Percentiles rank a stretch among this genome's conserved stretches.
Evolutionary conservation across 2,113 vertebrate species (phyloP).

Genomic region (Eira barbara): DNA sequence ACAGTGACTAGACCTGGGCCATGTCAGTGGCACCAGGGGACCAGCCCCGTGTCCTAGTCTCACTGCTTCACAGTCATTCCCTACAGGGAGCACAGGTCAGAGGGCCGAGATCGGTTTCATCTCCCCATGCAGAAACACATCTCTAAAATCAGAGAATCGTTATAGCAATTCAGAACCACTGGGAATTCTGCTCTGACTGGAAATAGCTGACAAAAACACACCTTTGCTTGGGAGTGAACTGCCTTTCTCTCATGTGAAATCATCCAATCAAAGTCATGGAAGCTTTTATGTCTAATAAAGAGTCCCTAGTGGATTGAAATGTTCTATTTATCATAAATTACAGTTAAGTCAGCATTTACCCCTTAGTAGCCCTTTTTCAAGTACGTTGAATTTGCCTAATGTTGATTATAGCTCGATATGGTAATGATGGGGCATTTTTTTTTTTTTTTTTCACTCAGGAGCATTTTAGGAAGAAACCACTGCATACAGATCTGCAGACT

Average conservation of each 20-base stretch:
- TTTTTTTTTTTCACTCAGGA: background rate
- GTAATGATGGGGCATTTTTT: background rate
- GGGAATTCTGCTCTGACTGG: background rate
- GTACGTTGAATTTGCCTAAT: conserved; percentile 7
- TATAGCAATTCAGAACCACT: background rate
- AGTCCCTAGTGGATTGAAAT: background rate
- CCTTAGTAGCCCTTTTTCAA: background rate
- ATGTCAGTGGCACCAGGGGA: background rate
- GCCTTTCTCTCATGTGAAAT: conserved; percentile 6
- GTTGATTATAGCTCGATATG: background rate
- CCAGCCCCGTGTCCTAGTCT: background rate
- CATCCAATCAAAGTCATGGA: conserved; percentile 7
- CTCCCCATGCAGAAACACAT: background rate
- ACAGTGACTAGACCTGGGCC: background rate
- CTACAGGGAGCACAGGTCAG: background rate
- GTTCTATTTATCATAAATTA: conserved; percentile 24
- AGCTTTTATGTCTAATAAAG: background rate
- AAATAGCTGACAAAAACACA: background rate
- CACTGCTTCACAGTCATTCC: background rate
- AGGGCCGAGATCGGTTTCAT: background rate
- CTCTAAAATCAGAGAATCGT: background rate
- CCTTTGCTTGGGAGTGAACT: background rate
- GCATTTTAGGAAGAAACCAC: background rate
- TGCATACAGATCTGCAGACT: background rate
- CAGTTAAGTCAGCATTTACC: conserved; percentile 40